Evolutionary conservation across 1,140 invertebrate species (phyloP).

Genomic region (Bombus superbus): DNA sequence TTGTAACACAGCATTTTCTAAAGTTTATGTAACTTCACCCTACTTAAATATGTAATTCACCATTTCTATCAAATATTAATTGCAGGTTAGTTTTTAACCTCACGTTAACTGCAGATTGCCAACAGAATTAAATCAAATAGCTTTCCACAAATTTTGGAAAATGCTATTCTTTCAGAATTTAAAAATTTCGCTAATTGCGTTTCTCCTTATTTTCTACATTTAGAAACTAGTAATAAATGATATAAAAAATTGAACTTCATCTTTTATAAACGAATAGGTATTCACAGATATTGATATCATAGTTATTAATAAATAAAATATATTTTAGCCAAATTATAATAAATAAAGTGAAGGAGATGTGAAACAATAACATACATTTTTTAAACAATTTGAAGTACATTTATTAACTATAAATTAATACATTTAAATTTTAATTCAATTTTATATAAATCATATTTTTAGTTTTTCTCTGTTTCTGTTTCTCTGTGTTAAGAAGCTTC

Average conservation of each 20-base stretch:
- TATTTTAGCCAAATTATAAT: too few relatives aligned
- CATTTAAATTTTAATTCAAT: too few relatives aligned
- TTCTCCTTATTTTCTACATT: background rate
- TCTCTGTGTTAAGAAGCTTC: background rate
- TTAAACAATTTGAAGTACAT: too few relatives aligned
- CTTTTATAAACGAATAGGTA: background rate
- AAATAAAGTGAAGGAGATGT: too few relatives aligned
- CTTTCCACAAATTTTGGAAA: too few relatives aligned
- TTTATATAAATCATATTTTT: too few relatives aligned
- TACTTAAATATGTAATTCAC: background rate
- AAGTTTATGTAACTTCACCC: background rate
- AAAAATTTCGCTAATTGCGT: background rate
- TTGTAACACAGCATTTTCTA: conserved; percentile 66
- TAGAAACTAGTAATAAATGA: background rate
- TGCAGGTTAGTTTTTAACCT: background rate
- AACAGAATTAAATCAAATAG: background rate
- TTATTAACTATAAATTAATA: too few relatives aligned
- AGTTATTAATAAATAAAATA: background rate
- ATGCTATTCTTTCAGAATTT: background rate
- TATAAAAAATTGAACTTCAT: background rate
- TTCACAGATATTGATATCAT: background rate
- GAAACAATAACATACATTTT: background rate
- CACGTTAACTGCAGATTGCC: background rate
- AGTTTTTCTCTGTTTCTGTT: too few relatives aligned
- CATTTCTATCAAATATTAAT: background rate